These are phyloP conservation scores for Meta bourneti DNA, from an alignment of 2,888 invertebrate genomes.

Conservation along the genomic window DNA sequence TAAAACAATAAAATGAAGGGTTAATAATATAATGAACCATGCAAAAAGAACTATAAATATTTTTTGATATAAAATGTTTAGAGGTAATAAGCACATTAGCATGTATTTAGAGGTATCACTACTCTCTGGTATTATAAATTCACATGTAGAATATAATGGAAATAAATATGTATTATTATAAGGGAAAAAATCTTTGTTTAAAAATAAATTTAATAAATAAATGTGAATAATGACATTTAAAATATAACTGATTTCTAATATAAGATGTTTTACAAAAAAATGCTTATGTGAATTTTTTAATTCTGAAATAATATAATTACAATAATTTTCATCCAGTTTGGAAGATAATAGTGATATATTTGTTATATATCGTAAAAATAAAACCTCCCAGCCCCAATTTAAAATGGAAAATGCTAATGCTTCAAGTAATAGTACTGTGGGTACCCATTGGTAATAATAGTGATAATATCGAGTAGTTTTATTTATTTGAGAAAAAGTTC, in stretches of 20 bases:
- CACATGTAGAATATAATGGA: background rate
- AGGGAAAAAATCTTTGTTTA: background rate
- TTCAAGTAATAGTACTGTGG: slow-evolving; percentile 11
- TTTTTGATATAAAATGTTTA: slow-evolving; percentile 32
- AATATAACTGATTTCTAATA: slow-evolving; percentile 1
- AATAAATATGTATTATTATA: background rate
- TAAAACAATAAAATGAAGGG: background rate
- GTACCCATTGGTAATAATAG: slow-evolving; percentile 41
- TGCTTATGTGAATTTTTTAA: background rate
- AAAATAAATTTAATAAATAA: slow-evolving; percentile 11
- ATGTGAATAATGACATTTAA: background rate
- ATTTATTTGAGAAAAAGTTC: background rate
- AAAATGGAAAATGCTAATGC: slow-evolving; percentile 14
- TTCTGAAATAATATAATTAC: slow-evolving; percentile 10
- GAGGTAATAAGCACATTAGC: background rate
- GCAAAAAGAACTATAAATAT: slow-evolving; percentile 7
- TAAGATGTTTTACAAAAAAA: background rate
- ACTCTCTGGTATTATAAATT: background rate
- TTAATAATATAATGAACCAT: slow-evolving; percentile 2
- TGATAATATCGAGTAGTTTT: background rate
- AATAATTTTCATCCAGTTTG: slow-evolving; percentile 18
- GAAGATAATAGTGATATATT: slow-evolving; percentile 1
- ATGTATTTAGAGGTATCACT: background rate
- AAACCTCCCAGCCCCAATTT: slow-evolving; percentile 1
- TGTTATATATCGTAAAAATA: background rate